Evolutionary conservation across 2,113 vertebrate genomes (phyloP).

Genomic region (Sylvilagus bachmani): DNA sequence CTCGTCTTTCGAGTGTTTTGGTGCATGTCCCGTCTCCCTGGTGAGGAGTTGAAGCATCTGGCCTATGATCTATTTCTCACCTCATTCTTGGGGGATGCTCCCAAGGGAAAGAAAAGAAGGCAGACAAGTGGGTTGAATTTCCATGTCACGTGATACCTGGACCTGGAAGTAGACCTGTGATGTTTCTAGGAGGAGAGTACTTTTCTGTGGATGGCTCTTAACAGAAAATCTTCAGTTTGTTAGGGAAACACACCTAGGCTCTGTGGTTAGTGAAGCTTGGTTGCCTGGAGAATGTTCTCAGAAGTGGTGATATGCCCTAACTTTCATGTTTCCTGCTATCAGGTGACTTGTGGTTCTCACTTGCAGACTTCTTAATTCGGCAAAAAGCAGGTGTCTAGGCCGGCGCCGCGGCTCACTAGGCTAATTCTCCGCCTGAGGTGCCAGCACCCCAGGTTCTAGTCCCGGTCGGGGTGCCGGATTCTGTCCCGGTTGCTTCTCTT

Average conservation of each 20-base stretch:
- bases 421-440: no score
- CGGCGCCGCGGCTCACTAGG: no score
- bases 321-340: neutral
- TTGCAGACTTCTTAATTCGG: neutral
- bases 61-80: neutral
- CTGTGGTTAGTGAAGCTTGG: neutral
- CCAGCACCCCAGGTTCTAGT: no score
- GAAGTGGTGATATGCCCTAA: neutral
- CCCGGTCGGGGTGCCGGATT: no score
- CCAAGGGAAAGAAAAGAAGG: neutral
- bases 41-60: neutral
- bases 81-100: neutral
- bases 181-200: neutral
- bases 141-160: neutral
- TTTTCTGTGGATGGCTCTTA: neutral
- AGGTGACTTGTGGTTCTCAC: neutral
- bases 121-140: neutral
- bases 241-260: neutral
- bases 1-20: neutral
- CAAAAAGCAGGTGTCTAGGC: neutral
- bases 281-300: neutral
- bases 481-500: no score
- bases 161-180: neutral
- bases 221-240: neutral
- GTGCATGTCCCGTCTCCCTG: neutral